Evolutionary conservation across 2,888 invertebrate genomes (phyloP).

Genomic region (Gymnocheta viridis): DNA sequence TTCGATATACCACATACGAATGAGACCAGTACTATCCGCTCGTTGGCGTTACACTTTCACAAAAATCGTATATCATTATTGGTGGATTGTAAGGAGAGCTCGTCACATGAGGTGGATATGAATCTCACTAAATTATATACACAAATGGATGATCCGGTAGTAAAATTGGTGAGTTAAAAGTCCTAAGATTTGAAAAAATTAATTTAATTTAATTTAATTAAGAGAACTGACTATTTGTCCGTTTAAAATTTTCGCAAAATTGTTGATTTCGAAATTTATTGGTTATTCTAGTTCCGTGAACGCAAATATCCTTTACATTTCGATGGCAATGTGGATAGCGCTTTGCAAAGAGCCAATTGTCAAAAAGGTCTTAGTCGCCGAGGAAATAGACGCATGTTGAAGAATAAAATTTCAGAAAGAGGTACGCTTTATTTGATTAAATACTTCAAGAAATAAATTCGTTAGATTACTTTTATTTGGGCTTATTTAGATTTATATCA

Average conservation of each 20-base stretch:
- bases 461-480: too few relatives aligned
- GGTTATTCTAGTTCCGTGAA: constrained; percentile 79
- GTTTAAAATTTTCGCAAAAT: too few relatives aligned
- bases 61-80: constrained; percentile 79
- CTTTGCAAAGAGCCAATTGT: constrained; percentile 81
- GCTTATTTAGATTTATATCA: too few relatives aligned
- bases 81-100: constrained; percentile 81
- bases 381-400: constrained; percentile 79
- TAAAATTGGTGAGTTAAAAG: constrained; percentile 79
- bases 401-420: constrained; percentile 80
- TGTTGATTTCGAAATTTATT: too few relatives aligned
- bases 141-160: constrained; percentile 82
- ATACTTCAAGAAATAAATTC: too few relatives aligned
- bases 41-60: constrained; percentile 80
- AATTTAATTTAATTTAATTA: background rate
- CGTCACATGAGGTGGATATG: constrained; percentile 80
- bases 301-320: constrained; percentile 82
- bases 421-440: constrained; percentile 73
- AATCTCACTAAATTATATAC: constrained; percentile 80
- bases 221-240: background rate
- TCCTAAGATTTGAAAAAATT: background rate
- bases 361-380: constrained; percentile 80
- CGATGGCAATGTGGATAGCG: constrained; percentile 80
- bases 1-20: constrained; percentile 81
- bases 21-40: constrained; percentile 82